Conservation (phyloP, 2,888 invertebrate species). For the Tiphia femorata region DNA sequence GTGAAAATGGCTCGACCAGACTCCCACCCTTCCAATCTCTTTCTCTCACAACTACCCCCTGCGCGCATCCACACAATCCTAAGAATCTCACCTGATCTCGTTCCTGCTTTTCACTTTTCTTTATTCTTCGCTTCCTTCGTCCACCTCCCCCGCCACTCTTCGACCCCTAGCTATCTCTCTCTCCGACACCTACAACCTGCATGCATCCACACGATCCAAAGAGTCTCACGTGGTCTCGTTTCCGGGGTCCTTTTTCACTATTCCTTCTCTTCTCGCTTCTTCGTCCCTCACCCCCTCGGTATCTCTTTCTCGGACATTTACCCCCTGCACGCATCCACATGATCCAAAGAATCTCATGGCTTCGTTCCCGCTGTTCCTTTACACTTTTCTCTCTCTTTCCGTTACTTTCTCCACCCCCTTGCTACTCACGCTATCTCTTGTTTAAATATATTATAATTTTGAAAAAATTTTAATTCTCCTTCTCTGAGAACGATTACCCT, state of each 20-base stretch:
- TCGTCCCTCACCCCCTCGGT: background rate
- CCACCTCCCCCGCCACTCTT: background rate
- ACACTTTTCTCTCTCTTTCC: too few species aligned
- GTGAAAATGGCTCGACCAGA: background rate
- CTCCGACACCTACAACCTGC: background rate
- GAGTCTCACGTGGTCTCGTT: background rate
- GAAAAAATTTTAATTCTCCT: too few species aligned
- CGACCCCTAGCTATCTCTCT: background rate
- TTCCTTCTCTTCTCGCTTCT: background rate
- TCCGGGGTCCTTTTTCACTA: background rate
- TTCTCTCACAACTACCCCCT: background rate
- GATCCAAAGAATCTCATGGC: background rate
- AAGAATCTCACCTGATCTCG: background rate
- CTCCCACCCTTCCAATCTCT: background rate
- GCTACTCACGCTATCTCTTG: too few species aligned
- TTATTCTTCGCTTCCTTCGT: background rate
- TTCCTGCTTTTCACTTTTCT: background rate
- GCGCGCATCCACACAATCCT: background rate
- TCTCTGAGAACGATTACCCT: too few species aligned
- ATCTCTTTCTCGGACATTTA: background rate
- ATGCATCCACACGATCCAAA: background rate
- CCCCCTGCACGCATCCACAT: background rate
- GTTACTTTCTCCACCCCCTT: too few species aligned
- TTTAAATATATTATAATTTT: too few species aligned
- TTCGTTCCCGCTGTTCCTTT: background rate